These are phyloP conservation scores for Agrochola litura DNA, from an alignment of 2,888 invertebrate genomes.

Conservation along the genomic window DNA sequence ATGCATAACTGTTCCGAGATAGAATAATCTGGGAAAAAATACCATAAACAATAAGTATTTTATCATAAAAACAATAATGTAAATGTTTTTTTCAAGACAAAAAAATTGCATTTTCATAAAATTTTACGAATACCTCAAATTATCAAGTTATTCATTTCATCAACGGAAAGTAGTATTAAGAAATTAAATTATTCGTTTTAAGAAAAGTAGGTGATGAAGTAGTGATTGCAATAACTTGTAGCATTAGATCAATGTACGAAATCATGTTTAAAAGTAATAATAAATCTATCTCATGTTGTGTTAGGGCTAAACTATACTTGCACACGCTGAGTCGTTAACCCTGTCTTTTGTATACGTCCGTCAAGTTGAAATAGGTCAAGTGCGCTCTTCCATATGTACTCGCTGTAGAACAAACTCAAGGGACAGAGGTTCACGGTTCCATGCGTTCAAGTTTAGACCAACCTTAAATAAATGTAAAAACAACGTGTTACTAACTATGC, in stretches of 20 bases:
- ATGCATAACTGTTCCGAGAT: not conserved
- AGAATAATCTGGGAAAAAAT: not conserved
- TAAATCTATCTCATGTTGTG: constrained; percentile 36
- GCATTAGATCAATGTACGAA: constrained; percentile 37
- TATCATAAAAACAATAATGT: constrained; percentile 11
- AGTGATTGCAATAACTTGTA: constrained; percentile 48
- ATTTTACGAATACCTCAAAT: not conserved
- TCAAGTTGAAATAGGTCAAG: constrained; percentile 10
- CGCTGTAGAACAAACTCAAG: not conserved
- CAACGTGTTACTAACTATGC: constrained; percentile 41
- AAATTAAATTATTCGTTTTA: constrained; percentile 23
- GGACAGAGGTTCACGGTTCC: not conserved
- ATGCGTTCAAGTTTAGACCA: constrained; percentile 3
- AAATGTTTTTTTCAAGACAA: not conserved
- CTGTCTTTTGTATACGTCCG: not conserved
- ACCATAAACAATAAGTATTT: not conserved
- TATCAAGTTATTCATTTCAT: constrained; percentile 40
- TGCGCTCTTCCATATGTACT: not conserved
- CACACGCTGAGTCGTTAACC: not conserved
- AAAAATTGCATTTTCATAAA: not conserved
- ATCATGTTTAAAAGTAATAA: constrained; percentile 33
- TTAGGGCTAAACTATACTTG: not conserved
- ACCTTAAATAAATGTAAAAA: constrained; percentile 11
- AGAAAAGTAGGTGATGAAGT: constrained; percentile 16
- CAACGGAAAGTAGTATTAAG: not conserved